These are phyloP conservation scores for Ceramica pisi DNA, from an alignment of 2,888 invertebrate species.

Conservation along the genomic window DNA sequence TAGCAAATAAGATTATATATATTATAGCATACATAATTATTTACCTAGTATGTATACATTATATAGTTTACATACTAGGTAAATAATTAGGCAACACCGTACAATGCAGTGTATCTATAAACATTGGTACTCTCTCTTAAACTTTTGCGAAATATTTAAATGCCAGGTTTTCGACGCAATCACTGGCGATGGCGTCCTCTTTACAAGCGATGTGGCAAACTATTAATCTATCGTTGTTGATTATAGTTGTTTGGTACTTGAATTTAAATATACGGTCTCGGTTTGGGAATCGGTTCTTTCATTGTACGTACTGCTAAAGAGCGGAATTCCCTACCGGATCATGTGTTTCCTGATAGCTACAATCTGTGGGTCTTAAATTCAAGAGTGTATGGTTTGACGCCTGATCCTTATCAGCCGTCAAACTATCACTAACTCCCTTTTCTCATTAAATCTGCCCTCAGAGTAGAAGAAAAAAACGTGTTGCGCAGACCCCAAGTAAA, in stretches of 20 bases:
- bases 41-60: not conserved
- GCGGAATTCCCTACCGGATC: not conserved
- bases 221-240: too few relatives aligned
- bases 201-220: not conserved
- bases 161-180: constrained; percentile 39
- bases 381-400: not conserved
- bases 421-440: too few relatives aligned
- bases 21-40: too few relatives aligned
- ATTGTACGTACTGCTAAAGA: not conserved
- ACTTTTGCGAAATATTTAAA: constrained; percentile 52
- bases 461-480: too few relatives aligned
- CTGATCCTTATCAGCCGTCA: too few relatives aligned
- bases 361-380: not conserved
- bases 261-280: too few relatives aligned
- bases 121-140: constrained; percentile 19
- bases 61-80: not conserved
- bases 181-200: not conserved
- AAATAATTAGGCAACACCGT: constrained; percentile 23
- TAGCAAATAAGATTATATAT: not conserved
- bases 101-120: constrained; percentile 30
- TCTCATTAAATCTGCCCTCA: too few relatives aligned
- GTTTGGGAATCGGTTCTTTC: too few relatives aligned
- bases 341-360: not conserved
- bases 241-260: not conserved
- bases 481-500: too few relatives aligned